phyloP scores from a whole-genome alignment of 35 echinoderm and acorn worm species.

The Heliocidaris tuberculata region DNA sequence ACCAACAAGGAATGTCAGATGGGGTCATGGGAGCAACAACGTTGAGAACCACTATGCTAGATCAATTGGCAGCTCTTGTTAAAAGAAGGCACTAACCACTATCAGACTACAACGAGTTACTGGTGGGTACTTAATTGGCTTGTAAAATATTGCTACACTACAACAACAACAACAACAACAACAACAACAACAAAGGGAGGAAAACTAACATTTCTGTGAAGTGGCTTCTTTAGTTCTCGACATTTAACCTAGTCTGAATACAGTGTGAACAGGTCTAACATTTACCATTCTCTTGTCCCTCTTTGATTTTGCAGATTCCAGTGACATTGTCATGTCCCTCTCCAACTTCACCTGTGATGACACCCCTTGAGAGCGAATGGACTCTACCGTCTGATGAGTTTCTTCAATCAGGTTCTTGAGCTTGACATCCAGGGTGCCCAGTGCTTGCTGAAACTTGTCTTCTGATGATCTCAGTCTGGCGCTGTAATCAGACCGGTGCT shows the following conservation, averaged over 20 bases:
- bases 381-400: not conserved
- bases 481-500: constrained; percentile 9
- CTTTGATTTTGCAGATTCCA: not conserved
- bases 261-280: not conserved
- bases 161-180: too few species aligned
- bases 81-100: not conserved
- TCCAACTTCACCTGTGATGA: constrained; percentile 38
- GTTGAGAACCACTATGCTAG: not conserved
- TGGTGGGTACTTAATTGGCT: too few species aligned
- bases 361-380: constrained; percentile 16
- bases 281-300: constrained; percentile 30
- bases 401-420: constrained; percentile 33
- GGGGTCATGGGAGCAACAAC: not conserved
- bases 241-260: not conserved
- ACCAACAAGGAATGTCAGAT: not conserved
- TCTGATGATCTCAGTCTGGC: constrained; percentile 5
- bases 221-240: not conserved
- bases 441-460: constrained; percentile 40
- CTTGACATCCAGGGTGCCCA: not conserved
- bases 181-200: not conserved
- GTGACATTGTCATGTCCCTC: constrained; percentile 3
- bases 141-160: not conserved
- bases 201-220: too few species aligned
- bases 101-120: not conserved
- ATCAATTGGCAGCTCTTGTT: not conserved